Percentiles rank a stretch among this genome's conserved stretches.
phyloP scores from a whole-genome alignment of 2,113 vertebrate species.

The Silurus glanis region DNA sequence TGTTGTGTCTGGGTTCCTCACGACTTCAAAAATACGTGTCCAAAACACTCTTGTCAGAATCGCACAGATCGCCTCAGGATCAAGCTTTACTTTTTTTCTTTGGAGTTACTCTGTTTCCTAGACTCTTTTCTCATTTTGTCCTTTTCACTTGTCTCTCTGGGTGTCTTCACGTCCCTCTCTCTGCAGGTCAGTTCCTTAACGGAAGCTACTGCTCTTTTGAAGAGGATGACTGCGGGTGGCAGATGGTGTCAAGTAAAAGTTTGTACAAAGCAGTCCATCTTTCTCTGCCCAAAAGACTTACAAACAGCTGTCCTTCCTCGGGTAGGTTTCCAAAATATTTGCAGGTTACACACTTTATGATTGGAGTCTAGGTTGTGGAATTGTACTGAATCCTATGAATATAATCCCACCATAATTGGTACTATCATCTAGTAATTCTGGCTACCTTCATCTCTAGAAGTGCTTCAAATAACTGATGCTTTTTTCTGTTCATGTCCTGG shows the following conservation, averaged over 20 bases:
- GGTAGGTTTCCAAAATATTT: slow-evolving; percentile 50
- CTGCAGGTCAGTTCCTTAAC: slow-evolving; percentile 83
- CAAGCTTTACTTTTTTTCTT: background rate
- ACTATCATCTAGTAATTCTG: background rate
- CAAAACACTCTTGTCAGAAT: slow-evolving; percentile 35
- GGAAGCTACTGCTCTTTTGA: slow-evolving; percentile 94
- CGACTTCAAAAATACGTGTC: slow-evolving; percentile 28
- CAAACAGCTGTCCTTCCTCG: slow-evolving; percentile 70
- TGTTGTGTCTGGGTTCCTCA: background rate
- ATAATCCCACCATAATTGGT: background rate
- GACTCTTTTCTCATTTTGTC: slow-evolving; percentile 15
- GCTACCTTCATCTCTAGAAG: background rate
- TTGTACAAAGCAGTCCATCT: slow-evolving; percentile 77
- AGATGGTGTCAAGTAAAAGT: slow-evolving; percentile 56
- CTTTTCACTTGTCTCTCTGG: background rate
- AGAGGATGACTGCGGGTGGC: slow-evolving; percentile 86
- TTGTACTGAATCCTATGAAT: background rate
- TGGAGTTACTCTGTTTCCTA: background rate
- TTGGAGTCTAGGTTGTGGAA: background rate
- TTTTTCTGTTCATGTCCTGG: background rate
- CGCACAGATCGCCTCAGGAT: slow-evolving; percentile 21
- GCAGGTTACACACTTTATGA: background rate
- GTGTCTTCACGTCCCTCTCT: slow-evolving; percentile 55
- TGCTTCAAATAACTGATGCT: background rate
- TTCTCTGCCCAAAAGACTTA: slow-evolving; percentile 61